Evolutionary conservation across 1,140 invertebrate genomes (phyloP), one percentile per base, ranked within the genome.

Genomic region (Scaptomyza graminum): DNA sequence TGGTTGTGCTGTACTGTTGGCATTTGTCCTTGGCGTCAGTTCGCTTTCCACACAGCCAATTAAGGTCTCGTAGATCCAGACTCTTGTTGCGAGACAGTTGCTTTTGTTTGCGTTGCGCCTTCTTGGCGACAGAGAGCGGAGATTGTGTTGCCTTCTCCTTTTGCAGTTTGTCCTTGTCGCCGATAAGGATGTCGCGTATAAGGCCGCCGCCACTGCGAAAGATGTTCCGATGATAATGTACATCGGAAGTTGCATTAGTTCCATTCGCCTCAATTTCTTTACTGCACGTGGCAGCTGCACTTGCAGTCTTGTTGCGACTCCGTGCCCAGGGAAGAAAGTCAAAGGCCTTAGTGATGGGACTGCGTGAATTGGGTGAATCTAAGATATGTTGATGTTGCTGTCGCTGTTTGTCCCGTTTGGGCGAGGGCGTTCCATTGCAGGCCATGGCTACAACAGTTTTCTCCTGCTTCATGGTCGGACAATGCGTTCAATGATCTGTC

Each of bases 261-360:
- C 51, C 37, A 25, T 1, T 34, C 1, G 18, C 18, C 34, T 67
- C 55, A 12, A 49, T 25, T 6, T 55, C 59, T 37, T 79, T 90
- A 65, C 59, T 87, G 47, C 31, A 8, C 7, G 31, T 34, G 69
- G 12, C 1, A n/a, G 37, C 31, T 34, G 16, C 18, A 16, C 54
- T 18, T 1, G 55, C 25, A 18, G 71, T 71, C 43, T 79, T 88
- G 76, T 59, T 90, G 62, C 77, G 76, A 63, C 77, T 88, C 34
- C 76, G 39, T 12, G 88, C 22, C 90, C 90, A 91, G 44, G 90
- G 88, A 13, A 91, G 66, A 8, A 91, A 91, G 54, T 91, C 90
- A 55, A 91, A 91, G 52, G 90, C 90, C 63, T 91, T 91, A 46
- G 89, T 91, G 7, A 91, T 91, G 71, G 90, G 89, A 65, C 90